Base-by-base conservation (phyloP, 2,888 invertebrate genomes). In the Drosophila demipolita region DNA sequence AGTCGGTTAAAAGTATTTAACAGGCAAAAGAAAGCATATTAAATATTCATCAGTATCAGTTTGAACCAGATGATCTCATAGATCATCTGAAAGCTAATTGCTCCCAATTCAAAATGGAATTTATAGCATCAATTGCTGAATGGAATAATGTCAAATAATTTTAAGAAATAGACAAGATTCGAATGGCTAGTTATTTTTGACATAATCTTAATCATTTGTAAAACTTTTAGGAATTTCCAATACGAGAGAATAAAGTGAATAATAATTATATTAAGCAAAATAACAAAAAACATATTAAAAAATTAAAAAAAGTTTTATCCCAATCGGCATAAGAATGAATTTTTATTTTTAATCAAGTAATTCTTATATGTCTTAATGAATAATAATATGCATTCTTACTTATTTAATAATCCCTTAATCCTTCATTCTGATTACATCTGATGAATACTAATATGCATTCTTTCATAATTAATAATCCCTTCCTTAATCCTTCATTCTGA, bases 141-240 rank as follows among this genome's bases (percentile, higher is more conserved):
- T 11, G 0, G n/a, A 5, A 40, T 45, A 20, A 20, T 20, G 1
- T 12, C 0, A 2, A 40, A 5, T 9, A 20, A 1, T 2, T 7
- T 20, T 20, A 12, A 15, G 1, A 45, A 15, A 23, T 15, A 9
- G 2, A 0, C n/a, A n/a, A 29, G 29, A 29, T 29, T 40, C 3
- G 0, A 23, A 23, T 45, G 0, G 0, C 5, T 23, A 3, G 20
- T 45, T 7, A 45, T 20, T 12, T 45, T 7, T 45, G 4, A 15
- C 4, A 23, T 1, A 15, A 23, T 3, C 20, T 8, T 45, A 7
- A 15, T 23, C 0, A 4, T 1, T 23, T 8, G 1, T 15, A 4
- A 0, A 15, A 23, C 7, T 8, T 45, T 12, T 3, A 20, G 12
- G n/a, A 3, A 11, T 20, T n/a, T 11, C 2, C 6, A 42, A 2